Base-by-base conservation (phyloP, 2,888 invertebrate genomes). In the Oithona nana region DNA sequence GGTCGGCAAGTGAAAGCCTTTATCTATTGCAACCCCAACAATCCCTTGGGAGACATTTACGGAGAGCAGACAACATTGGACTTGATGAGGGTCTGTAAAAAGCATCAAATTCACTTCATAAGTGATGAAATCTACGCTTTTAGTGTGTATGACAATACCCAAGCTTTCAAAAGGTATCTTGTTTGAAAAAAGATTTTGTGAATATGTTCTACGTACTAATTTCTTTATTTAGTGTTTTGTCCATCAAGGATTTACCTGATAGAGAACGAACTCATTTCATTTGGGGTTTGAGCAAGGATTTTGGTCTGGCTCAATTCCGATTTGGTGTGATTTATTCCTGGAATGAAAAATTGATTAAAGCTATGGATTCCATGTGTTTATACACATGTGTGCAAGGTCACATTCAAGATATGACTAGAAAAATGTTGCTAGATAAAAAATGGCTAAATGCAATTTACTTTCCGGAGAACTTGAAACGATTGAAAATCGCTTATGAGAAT, bases 111-210 rank as follows among this genome's bases (percentile, higher is more conserved):
- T 11, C 69, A 70, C 31, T 66, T 68, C 16, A 66, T 70, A n/a
- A 49, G 66, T 24, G 69, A 70, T 61, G 69, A 70, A 65, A 66
- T 69, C 24, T 70, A 70, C 62, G 69, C 67, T 11, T 64, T 69
- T 56, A 68, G 69, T 3, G 63, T 68, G 11, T 67, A 66, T 60
- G 66, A 66, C 31, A 28, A 66, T 57, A 28, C 66, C 65, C 62
- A 64, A 65, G 58, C 69, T 6, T 39, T 39, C 16, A 16, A 39
- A 39, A 39, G n/a, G n/a, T n/a, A n/a, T n/a, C n/a, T n/a, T n/a
- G n/a, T n/a, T n/a, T n/a, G n/a, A n/a, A n/a, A n/a, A n/a, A n/a
- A n/a, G n/a, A n/a, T n/a, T n/a, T n/a, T n/a, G n/a, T n/a, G n/a
- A n/a, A n/a, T n/a, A n/a, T n/a, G n/a, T n/a, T n/a, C n/a, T n/a